These are phyloP conservation scores for Acrobasis consociella DNA, from an alignment of 2,888 invertebrate species.

Conservation along the genomic window DNA sequence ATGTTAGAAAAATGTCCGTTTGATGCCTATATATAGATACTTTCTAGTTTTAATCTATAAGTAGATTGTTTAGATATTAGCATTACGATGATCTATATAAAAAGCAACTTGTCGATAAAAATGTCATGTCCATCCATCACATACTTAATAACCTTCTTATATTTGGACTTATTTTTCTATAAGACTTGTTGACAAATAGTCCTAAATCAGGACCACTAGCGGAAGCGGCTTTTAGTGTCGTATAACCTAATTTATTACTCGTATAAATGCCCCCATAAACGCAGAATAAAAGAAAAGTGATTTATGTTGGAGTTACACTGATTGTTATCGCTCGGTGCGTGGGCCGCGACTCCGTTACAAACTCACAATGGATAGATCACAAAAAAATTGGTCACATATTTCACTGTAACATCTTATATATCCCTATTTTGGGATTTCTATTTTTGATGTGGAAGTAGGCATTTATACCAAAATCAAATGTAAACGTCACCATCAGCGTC, in stretches of 20 bases:
- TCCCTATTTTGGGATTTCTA: too few species aligned
- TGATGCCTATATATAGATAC: too few species aligned
- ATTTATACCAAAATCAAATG: too few species aligned
- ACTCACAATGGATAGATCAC: neutral
- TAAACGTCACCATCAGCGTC: too few species aligned
- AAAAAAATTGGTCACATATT: neutral
- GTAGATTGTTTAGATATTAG: too few species aligned
- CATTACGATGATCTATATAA: too few species aligned
- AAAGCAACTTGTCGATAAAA: too few species aligned
- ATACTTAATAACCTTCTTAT: slow-evolving; percentile 1
- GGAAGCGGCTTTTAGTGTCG: slow-evolving; percentile 43
- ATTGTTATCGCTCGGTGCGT: slow-evolving; percentile 45
- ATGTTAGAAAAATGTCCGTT: too few species aligned
- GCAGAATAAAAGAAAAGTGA: slow-evolving; percentile 49
- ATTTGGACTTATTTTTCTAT: neutral
- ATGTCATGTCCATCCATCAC: neutral
- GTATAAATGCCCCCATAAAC: slow-evolving; percentile 53
- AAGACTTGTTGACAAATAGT: slow-evolving; percentile 34
- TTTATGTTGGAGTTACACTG: slow-evolving; percentile 48
- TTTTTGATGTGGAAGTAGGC: too few species aligned
- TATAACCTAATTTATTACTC: slow-evolving; percentile 52
- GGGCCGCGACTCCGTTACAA: slow-evolving; percentile 28
- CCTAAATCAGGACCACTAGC: slow-evolving; percentile 40
- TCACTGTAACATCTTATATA: neutral
- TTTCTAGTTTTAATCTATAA: too few species aligned